Evolutionary conservation across 2,113 vertebrate genomes (phyloP), one percentile per base, ranked within the genome.

Genomic region (Erinaceus europaeus): DNA sequence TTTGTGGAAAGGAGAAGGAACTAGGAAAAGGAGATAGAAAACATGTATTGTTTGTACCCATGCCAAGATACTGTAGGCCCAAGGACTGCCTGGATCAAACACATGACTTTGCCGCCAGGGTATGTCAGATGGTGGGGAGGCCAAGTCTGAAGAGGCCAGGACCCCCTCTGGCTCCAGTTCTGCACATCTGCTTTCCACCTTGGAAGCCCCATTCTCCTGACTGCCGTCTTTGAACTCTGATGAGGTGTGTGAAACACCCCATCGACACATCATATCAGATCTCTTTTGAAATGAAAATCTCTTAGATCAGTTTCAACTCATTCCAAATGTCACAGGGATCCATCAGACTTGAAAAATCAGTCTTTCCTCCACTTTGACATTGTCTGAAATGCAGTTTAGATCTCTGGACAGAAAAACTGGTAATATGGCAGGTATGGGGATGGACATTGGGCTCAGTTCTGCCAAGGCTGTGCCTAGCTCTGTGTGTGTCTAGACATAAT

Each of bases 201-300:
- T 96, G 94, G 71, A 52, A 36, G 48, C 44, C 0, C 69, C 61
- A n/a, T 59, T 14, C 80, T 36, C 29, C 11, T 13, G 90, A 71
- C 62, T 55, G 12, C 59, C 1, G 84, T 18, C 95, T 96, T 96
- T 96, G 95, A 96, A 96, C 94, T 94, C 69, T 75, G 91, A 94
- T 84, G 92, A 94, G 92, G 95, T 94, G 95, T 89, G 75, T 2
- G 89, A 75, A 92, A 96, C 78, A 65, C 91, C 68, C 95, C 93
- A 91, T 95, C 82, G 67, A 88, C 95, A 95, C 89, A 68, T 83
- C 82, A 6, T 76, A 87, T 94, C 93, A 34, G 82, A 87, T 91
- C 81, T 44, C 95, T 94, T 95, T 94, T 94, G 92, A 96, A 94
- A 96, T 94, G 91, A 95, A 93, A 93, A 94, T 93, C 89, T 89